Evolutionary conservation across 1,140 invertebrate genomes (phyloP).

Genomic region (Tetraneura akinire): DNA sequence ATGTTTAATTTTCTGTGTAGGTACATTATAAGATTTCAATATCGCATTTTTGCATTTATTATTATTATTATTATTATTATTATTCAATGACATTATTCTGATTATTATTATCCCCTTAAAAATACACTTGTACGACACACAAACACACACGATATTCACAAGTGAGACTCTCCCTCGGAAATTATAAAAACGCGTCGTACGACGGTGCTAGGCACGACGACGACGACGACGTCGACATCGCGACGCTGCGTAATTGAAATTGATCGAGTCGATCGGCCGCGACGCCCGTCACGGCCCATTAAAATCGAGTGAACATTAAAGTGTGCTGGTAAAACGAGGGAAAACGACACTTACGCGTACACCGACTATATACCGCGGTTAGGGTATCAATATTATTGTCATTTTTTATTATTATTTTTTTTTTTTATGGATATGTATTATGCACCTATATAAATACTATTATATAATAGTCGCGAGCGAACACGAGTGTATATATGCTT

Average conservation of each 20-base stretch:
- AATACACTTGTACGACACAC: background rate
- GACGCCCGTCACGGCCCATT: slow-evolving; percentile 51
- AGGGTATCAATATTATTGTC: too few relatives aligned
- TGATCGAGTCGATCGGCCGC: slow-evolving; percentile 46
- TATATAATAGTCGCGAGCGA: too few relatives aligned
- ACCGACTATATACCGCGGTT: too few relatives aligned
- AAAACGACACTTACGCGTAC: slow-evolving; percentile 37
- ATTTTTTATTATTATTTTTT: too few relatives aligned
- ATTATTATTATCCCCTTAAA: background rate
- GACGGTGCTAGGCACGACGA: slow-evolving; percentile 47
- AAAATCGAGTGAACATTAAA: background rate
- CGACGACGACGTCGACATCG: slow-evolving; percentile 14
- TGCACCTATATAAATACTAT: too few relatives aligned
- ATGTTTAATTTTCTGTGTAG: too few relatives aligned
- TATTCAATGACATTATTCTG: too few relatives aligned
- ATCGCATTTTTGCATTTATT: too few relatives aligned
- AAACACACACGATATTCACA: background rate
- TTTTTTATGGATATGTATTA: too few relatives aligned
- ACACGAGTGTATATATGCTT: background rate
- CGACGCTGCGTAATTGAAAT: slow-evolving; percentile 50
- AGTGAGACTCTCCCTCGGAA: background rate
- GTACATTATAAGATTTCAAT: too few relatives aligned
- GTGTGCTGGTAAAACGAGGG: background rate
- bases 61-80: too few relatives aligned
- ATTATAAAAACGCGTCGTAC: background rate